Evolutionary conservation across 2,797 vertebrate genomes (phyloP).

Genomic region (Lycodopsis pacificus): DNA sequence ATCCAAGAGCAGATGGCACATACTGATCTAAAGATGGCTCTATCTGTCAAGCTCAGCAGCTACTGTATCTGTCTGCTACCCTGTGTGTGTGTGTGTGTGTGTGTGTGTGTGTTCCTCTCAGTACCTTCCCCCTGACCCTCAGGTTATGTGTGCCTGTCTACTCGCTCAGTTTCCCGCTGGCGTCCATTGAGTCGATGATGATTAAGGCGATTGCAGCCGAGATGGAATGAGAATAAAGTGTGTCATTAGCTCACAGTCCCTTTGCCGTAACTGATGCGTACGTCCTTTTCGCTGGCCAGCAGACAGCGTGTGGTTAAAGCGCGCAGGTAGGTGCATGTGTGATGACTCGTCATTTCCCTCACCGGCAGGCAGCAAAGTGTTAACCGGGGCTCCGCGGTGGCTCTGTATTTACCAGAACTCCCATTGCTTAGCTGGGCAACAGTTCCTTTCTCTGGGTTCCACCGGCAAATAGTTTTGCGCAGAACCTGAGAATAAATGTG

Average conservation of each 20-base stretch:
- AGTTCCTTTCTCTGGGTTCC: constrained; percentile 4
- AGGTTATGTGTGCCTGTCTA: constrained; percentile 38
- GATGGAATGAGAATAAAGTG: constrained; percentile 35
- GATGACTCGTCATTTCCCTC: constrained; percentile 24
- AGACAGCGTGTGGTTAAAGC: constrained; percentile 20
- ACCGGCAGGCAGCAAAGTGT: constrained; percentile 30
- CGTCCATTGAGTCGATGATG: constrained; percentile 49
- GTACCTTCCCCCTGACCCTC: constrained; percentile 42
- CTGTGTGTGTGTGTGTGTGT: not conserved
- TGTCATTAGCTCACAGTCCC: constrained; percentile 18
- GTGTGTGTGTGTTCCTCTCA: not conserved
- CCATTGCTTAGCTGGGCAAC: constrained; percentile 11
- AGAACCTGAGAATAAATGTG: not conserved
- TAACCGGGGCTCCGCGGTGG: constrained; percentile 27
- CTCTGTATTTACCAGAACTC: constrained; percentile 35
- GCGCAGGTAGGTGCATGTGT: constrained; percentile 32
- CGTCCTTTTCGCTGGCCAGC: not conserved
- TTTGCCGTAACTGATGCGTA: not conserved
- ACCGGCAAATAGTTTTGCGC: not conserved
- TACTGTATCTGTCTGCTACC: constrained; percentile 51
- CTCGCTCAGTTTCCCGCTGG: constrained; percentile 26
- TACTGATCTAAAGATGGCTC: constrained; percentile 73
- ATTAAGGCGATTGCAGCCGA: constrained; percentile 35
- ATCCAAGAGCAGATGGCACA: constrained; percentile 79
- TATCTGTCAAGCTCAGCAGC: constrained; percentile 62